Conservation (phyloP, 1,140 invertebrate genomes). For the Pararge aegeria region DNA sequence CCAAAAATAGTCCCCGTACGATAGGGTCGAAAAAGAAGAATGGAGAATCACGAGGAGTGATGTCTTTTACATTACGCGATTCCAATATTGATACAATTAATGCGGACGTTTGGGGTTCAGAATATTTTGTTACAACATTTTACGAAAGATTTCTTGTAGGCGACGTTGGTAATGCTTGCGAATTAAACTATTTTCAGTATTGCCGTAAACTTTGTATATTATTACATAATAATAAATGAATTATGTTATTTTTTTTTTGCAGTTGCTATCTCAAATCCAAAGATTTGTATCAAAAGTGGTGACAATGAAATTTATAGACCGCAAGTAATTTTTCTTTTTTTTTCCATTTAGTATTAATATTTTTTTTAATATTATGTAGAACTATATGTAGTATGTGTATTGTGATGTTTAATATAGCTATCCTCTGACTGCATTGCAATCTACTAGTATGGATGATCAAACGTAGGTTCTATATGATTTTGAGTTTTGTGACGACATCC, state of each 20-base stretch:
- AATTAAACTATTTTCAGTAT: too few species aligned
- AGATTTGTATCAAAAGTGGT: slow-evolving; percentile 79
- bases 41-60: slow-evolving; percentile 80
- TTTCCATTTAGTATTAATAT: too few species aligned
- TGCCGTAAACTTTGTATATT: neutral
- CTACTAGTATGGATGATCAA: too few species aligned
- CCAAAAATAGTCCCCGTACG: slow-evolving; percentile 62
- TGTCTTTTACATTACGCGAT: slow-evolving; percentile 86
- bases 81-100: slow-evolving; percentile 85
- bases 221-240: neutral
- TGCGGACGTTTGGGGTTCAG: slow-evolving; percentile 84
- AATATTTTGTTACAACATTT: slow-evolving; percentile 80
- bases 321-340: slow-evolving; percentile 55
- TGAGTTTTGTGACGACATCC: too few species aligned
- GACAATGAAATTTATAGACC: slow-evolving; percentile 82
- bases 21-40: slow-evolving; percentile 67
- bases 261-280: slow-evolving; percentile 83
- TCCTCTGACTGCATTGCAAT: too few species aligned
- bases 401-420: too few species aligned
- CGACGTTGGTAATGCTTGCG: slow-evolving; percentile 79
- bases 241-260: slow-evolving; percentile 38
- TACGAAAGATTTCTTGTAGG: slow-evolving; percentile 82
- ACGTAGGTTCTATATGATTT: too few species aligned
- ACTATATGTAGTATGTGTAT: too few species aligned
- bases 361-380: too few species aligned